Conservation (phyloP, 92 coral and sea anemone species). For the Phymanthus crucifer region DNA sequence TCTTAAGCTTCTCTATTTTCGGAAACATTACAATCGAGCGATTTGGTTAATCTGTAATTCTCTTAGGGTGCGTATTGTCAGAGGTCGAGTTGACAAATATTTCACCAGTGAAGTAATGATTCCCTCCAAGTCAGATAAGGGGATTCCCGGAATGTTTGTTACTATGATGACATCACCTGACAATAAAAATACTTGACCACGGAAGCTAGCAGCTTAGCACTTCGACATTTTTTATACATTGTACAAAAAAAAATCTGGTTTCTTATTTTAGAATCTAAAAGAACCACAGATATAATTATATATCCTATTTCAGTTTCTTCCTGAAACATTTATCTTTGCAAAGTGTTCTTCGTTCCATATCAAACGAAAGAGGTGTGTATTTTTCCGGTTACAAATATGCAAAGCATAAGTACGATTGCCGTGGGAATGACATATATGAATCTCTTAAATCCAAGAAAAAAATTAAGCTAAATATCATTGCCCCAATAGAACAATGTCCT, state of each 20-base stretch:
- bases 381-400: too few species aligned
- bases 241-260: too few species aligned
- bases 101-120: slow-evolving; percentile 5
- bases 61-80: background rate
- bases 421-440: too few species aligned
- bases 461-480: background rate
- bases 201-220: background rate
- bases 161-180: background rate
- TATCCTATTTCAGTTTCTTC: too few species aligned
- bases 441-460: too few species aligned
- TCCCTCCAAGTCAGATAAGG: background rate
- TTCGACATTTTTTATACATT: background rate
- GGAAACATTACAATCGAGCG: background rate
- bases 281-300: background rate
- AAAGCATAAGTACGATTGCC: too few species aligned
- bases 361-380: too few species aligned
- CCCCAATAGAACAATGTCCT: too few species aligned
- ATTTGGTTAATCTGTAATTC: background rate
- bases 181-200: background rate
- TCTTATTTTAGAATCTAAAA: background rate
- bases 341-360: too few species aligned
- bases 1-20: background rate
- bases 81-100: slow-evolving; percentile 1
- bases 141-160: slow-evolving; percentile 27
- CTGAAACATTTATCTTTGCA: too few species aligned